A percentile compares a stretch with the other conserved stretches of the same genome.
Evolutionary conservation across 1,140 invertebrate genomes (phyloP).

Genomic region (Heliothis virescens): DNA sequence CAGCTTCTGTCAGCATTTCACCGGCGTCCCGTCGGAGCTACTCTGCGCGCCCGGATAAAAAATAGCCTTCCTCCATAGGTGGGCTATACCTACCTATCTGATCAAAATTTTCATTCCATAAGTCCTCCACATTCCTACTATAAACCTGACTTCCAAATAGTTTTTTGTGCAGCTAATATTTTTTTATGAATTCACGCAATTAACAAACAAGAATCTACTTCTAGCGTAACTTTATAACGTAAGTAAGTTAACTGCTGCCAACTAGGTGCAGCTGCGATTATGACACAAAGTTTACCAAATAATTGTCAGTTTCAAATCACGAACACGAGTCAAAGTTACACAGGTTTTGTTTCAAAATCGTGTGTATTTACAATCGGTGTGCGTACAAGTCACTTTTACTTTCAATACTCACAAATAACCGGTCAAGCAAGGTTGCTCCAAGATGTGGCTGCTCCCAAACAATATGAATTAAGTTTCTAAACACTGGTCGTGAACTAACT

Average conservation of each 20-base stretch:
- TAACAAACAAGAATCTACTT: too few species aligned
- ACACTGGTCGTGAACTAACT: slow-evolving; percentile 39
- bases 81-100: too few species aligned
- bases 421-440: slow-evolving; percentile 31
- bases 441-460: not conserved
- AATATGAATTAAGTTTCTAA: slow-evolving; percentile 24
- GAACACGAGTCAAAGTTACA: slow-evolving; percentile 9
- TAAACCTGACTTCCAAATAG: too few species aligned
- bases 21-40: too few species aligned
- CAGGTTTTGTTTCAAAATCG: not conserved
- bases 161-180: too few species aligned
- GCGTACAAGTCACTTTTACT: slow-evolving; percentile 38
- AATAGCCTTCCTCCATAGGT: too few species aligned
- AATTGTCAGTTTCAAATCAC: not conserved
- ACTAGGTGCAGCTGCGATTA: too few species aligned
- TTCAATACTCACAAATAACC: slow-evolving; percentile 45
- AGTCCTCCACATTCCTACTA: too few species aligned
- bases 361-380: slow-evolving; percentile 19
- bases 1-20: too few species aligned
- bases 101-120: too few species aligned
- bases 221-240: not conserved
- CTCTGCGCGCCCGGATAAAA: too few species aligned
- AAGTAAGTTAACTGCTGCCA: not conserved
- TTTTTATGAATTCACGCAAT: too few species aligned
- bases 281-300: slow-evolving; percentile 21